These are phyloP conservation scores for Drosophila equinoxialis DNA, from an alignment of 1,140 invertebrate genomes.

Conservation along the genomic window DNA sequence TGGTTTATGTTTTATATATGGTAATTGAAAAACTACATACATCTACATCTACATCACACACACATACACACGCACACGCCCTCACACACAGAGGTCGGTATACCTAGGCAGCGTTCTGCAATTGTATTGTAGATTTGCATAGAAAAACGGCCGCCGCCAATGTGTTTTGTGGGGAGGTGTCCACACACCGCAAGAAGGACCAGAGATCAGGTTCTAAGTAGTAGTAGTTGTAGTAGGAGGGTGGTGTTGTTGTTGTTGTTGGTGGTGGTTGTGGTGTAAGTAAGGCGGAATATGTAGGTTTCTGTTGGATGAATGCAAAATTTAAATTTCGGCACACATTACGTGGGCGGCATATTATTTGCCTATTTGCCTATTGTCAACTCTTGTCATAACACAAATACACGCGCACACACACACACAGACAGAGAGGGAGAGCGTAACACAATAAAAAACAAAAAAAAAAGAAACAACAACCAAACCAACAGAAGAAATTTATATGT, in stretches of 20 bases:
- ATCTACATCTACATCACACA: constrained; percentile 17
- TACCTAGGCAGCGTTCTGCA: constrained; percentile 11
- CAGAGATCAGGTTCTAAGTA: constrained; percentile 1
- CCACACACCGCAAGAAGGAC: constrained; percentile 6
- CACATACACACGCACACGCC: constrained; percentile 17
- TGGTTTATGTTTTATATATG: constrained; percentile 73
- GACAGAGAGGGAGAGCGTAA: no score
- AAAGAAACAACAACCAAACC: background rate
- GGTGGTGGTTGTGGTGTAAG: background rate
- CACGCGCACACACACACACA: background rate
- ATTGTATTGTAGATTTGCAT: constrained; percentile 63
- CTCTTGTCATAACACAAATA: constrained; percentile 48
- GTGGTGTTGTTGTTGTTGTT: background rate
- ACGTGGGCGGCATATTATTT: constrained; percentile 71
- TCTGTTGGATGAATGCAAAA: constrained; percentile 27
- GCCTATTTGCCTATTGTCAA: constrained; percentile 66
- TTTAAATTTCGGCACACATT: constrained; percentile 81
- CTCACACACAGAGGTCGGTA: constrained; percentile 9
- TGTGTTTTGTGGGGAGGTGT: constrained; percentile 15
- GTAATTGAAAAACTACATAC: constrained; percentile 55
- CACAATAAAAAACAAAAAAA: constrained; percentile 4
- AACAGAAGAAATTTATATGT: background rate
- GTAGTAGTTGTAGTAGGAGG: background rate
- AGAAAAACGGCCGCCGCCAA: constrained; percentile 27
- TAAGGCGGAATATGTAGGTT: no score